Evolutionary conservation across 2,113 vertebrate genomes (phyloP).

Genomic region (Macrotis lagotis): DNA sequence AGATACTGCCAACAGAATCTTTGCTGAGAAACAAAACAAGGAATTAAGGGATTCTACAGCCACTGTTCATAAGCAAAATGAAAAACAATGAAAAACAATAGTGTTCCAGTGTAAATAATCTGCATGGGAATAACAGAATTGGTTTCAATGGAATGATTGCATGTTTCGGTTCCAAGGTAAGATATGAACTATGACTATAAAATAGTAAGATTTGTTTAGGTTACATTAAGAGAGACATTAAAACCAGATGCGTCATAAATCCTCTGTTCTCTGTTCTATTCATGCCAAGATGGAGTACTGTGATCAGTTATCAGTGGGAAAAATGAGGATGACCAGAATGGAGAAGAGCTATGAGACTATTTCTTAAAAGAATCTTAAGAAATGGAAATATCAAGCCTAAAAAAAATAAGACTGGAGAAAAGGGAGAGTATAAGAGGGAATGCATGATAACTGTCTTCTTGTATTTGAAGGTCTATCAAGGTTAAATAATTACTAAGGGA

Average conservation of each 20-base stretch:
- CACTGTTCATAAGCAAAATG: neutral
- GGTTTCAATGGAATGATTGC: neutral
- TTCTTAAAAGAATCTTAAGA: neutral
- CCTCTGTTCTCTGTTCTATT: neutral
- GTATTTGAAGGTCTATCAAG: neutral
- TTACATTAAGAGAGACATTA: neutral
- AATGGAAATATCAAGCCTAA: neutral
- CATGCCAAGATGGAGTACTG: neutral
- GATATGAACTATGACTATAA: neutral
- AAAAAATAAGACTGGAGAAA: neutral
- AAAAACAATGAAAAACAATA: slow-evolving; percentile 25
- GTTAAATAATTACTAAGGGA: neutral
- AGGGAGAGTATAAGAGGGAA: neutral
- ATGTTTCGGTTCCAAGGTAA: neutral
- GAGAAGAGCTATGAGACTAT: neutral
- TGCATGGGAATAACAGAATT: neutral
- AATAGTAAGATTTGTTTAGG: neutral
- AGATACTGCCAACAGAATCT: neutral
- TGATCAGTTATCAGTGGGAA: neutral
- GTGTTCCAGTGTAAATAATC: slow-evolving; percentile 7
- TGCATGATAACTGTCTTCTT: neutral
- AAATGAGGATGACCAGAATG: neutral
- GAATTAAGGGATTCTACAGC: neutral
- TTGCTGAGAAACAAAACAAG: neutral
- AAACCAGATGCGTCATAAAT: neutral